Evolutionary conservation across 35 echinoderm and acorn worm species (phyloP).

Genomic region (Patiria miniata): DNA sequence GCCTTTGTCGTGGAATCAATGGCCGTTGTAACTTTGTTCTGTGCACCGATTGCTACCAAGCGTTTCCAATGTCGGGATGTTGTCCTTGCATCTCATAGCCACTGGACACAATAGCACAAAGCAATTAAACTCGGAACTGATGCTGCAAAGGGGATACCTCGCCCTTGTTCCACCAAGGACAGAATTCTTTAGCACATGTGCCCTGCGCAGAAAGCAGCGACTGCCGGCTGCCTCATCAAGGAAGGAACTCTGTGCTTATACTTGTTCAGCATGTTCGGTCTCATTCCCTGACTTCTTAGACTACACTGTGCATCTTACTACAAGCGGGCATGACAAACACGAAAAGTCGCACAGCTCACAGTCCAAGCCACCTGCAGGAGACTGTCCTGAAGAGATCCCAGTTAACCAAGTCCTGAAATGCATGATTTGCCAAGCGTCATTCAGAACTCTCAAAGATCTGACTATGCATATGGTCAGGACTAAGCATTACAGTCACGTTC

Average conservation of each 20-base stretch:
- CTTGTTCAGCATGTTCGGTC: conserved; percentile 53
- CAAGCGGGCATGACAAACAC: conserved; percentile 65
- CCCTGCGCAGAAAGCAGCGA: conserved; percentile 56
- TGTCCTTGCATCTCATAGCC: conserved; percentile 56
- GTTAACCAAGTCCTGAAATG: conserved; percentile 82
- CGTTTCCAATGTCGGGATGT: conserved; percentile 59
- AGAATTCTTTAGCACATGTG: conserved; percentile 58
- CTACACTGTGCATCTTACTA: conserved; percentile 72
- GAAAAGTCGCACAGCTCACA: conserved; percentile 36
- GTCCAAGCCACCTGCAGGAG: conserved; percentile 46
- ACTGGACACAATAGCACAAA: conserved; percentile 56
- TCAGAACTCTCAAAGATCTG: conserved; percentile 68
- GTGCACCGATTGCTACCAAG: conserved; percentile 62
- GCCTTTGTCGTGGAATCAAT: conserved; percentile 37
- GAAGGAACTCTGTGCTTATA: conserved; percentile 56
- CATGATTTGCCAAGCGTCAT: conserved; percentile 70
- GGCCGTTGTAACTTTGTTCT: conserved; percentile 59
- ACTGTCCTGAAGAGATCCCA: conserved; percentile 75
- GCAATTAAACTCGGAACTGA: conserved; percentile 22
- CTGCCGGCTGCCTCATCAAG: conserved; percentile 14
- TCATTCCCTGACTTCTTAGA: conserved; percentile 79
- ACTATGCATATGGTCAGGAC: conserved; percentile 86
- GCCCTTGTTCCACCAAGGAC: conserved; percentile 40
- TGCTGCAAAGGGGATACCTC: conserved; percentile 40
- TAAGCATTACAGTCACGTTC: conserved; percentile 78